Base-by-base conservation (phyloP, 2,113 vertebrate species). In the Halcyon senegalensis region DNA sequence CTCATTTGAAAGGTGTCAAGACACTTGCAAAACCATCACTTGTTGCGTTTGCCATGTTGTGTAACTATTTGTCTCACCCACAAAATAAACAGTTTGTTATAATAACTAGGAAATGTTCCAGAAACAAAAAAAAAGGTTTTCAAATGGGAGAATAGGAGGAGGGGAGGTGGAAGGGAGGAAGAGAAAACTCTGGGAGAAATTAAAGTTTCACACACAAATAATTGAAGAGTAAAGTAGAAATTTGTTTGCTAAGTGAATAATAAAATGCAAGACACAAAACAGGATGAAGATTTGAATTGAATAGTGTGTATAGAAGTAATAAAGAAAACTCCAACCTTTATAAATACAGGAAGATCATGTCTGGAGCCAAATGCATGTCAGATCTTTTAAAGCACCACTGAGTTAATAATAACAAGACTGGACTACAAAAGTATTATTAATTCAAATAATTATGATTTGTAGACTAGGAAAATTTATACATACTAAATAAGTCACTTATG, bases 41-140 rank as follows among this genome's bases (percentile, higher is more conserved):
- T 80, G 14, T 35, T 84, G 27, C 30, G 10, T 89, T 74, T 60
- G 18, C 10, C 11, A 28, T 84, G 78, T 75, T 86, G 30, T 46
- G 15, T 41, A 87, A 44, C 12, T 16, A n/a, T 28, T 68, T 84
- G 30, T 8, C 17, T 87, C 16, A 28, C 8, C 7, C 30, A 69
- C 60, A 90, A 90, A 92, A 73, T 37, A 81, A 87, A 87, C 24
- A 84, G 2, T 90, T 80, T 81, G 19, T 84, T 68, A 41, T n/a
- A 88, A 69, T 64, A 6, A 25, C 43, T 62, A 39, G 18, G 39
- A 80, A 80, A 30, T 19, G 1, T 25, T 90, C 50, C 30, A 77
- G 39, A 83, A 82, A 87, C 2, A 72, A 46, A 82, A 68, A 4
- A 4, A 19, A 30, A 66, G 7, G 13, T 59, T 72, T 69, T 67